A percentile compares a stretch with the other conserved stretches of the same genome.
Evolutionary conservation across 2,888 invertebrate species (phyloP).

Genomic region (Brenthis daphne): DNA sequence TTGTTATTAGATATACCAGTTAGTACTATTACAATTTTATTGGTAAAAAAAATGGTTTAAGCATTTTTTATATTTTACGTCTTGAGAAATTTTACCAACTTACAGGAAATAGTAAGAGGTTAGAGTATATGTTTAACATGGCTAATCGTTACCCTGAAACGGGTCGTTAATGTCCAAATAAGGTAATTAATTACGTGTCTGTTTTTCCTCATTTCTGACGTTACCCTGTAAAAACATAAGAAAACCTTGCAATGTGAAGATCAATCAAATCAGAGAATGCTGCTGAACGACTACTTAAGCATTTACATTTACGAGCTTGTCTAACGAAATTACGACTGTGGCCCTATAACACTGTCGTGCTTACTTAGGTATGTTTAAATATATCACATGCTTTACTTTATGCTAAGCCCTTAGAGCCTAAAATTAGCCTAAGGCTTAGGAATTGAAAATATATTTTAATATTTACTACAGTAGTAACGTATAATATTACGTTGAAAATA

Average conservation of each 20-base stretch:
- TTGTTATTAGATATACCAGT: slow-evolving; percentile 49
- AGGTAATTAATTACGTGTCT: slow-evolving; percentile 78
- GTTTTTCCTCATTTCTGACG: slow-evolving; percentile 75
- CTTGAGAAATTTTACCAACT: slow-evolving; percentile 6
- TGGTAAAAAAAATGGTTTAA: too few relatives aligned
- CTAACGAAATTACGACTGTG: slow-evolving; percentile 46
- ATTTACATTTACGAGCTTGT: slow-evolving; percentile 74
- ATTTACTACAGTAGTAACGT: too few relatives aligned
- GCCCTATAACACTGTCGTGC: slow-evolving; percentile 39
- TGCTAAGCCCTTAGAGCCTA: background rate
- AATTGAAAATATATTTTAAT: background rate
- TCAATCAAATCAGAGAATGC: slow-evolving; percentile 76
- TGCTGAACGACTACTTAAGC: slow-evolving; percentile 64
- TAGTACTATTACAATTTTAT: slow-evolving; percentile 45
- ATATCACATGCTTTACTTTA: background rate
- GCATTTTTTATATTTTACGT: background rate
- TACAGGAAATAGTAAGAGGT: slow-evolving; percentile 44
- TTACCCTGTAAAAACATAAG: slow-evolving; percentile 70
- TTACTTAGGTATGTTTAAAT: slow-evolving; percentile 30
- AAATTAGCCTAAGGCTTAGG: too few relatives aligned
- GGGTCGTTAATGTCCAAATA: slow-evolving; percentile 80
- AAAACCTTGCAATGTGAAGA: slow-evolving; percentile 62
- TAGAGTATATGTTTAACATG: slow-evolving; percentile 46
- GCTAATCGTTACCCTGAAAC: slow-evolving; percentile 72
- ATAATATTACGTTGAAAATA: too few relatives aligned